Evolutionary conservation across 2,113 vertebrate genomes (phyloP).

Genomic region (Siniperca chuatsi): DNA sequence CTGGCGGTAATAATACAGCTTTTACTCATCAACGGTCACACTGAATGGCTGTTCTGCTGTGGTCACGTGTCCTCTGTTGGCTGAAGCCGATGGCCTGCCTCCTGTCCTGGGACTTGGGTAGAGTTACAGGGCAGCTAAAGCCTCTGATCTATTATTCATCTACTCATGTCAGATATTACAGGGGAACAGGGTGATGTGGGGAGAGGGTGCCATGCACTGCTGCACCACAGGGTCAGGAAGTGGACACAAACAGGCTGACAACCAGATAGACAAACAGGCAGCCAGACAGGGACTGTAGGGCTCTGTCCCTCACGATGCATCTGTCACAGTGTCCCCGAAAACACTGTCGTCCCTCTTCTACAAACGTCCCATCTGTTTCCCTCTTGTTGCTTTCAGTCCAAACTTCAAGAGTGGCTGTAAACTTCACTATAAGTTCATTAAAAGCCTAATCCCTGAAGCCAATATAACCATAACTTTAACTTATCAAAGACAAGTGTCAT

Average conservation of each 20-base stretch:
- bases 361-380: conserved; percentile 28
- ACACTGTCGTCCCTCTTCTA: conserved; percentile 16
- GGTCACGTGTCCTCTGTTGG: conserved; percentile 53
- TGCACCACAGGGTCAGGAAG: conserved; percentile 62
- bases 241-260: conserved; percentile 40
- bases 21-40: conserved; percentile 65
- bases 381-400: conserved; percentile 11
- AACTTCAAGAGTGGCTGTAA: background rate
- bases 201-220: conserved; percentile 31
- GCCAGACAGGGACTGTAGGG: conserved; percentile 29
- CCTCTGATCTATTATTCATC: conserved; percentile 79
- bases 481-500: background rate
- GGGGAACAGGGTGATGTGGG: conserved; percentile 49
- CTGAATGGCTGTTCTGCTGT: conserved; percentile 64
- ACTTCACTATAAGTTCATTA: background rate
- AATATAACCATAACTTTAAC: background rate
- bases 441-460: background rate
- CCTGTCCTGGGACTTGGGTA: conserved; percentile 64
- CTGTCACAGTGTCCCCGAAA: conserved; percentile 32
- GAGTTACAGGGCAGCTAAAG: conserved; percentile 72
- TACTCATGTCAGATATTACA: conserved; percentile 74
- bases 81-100: conserved; percentile 61
- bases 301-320: conserved; percentile 29
- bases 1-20: conserved; percentile 34
- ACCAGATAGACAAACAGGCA: conserved; percentile 11